A percentile compares a stretch with the other conserved stretches of the same genome.
These are phyloP conservation scores for Acanthosepion pharaonis DNA, from an alignment of 2,888 invertebrate genomes.

Conservation along the genomic window DNA sequence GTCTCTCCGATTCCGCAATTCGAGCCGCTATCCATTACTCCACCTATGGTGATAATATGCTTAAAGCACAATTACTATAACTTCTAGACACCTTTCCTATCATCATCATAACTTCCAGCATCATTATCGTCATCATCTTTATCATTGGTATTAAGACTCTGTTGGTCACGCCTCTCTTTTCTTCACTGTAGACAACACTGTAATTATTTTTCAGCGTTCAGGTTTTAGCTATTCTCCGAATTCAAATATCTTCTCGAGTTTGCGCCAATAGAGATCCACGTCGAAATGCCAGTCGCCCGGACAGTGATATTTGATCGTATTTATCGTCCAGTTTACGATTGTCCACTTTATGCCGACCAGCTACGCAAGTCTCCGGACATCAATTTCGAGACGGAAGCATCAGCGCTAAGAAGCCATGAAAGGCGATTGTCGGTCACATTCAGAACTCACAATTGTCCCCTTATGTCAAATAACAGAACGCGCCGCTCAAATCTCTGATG, in stretches of 20 bases:
- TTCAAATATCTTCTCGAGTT: neutral
- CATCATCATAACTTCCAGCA: too few relatives aligned
- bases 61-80: too few relatives aligned
- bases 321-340: conserved; percentile 6
- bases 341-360: neutral
- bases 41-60: too few relatives aligned
- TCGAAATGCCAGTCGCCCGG: neutral
- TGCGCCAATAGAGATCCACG: neutral
- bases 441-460: neutral
- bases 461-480: neutral
- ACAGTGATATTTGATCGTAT: neutral
- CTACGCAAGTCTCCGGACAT: neutral
- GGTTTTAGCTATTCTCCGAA: neutral
- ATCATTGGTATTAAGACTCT: neutral
- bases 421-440: neutral
- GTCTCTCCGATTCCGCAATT: too few relatives aligned
- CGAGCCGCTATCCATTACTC: too few relatives aligned
- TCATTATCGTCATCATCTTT: neutral
- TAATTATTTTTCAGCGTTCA: neutral
- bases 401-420: neutral
- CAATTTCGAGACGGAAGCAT: neutral
- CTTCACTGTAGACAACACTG: neutral
- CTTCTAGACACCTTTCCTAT: too few relatives aligned
- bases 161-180: neutral
- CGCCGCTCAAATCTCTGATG: neutral